Percentiles rank a stretch among this genome's conserved stretches.
These are phyloP conservation scores for Acipenser ruthenus DNA, from an alignment of 2,797 vertebrate genomes.

Conservation along the genomic window DNA sequence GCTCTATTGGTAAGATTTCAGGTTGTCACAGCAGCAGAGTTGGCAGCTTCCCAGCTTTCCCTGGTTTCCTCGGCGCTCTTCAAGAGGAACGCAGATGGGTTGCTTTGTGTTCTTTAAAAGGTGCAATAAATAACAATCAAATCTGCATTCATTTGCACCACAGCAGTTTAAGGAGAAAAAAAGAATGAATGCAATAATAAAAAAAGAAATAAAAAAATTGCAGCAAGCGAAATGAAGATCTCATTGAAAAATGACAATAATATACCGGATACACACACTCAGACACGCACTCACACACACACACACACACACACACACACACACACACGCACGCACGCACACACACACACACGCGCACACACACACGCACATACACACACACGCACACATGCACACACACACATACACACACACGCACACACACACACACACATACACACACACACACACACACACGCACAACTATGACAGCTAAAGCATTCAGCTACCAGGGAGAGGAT, in stretches of 20 bases:
- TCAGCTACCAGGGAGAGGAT: too few relatives aligned
- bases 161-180: background rate
- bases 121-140: conserved; percentile 35
- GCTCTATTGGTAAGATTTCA: too few relatives aligned
- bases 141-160: conserved; percentile 12
- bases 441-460: too few relatives aligned
- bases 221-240: conserved; percentile 22
- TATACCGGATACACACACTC: conserved; percentile 8
- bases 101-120: conserved; percentile 25
- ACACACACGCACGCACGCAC: conserved; percentile 10
- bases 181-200: background rate
- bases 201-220: conserved; percentile 19
- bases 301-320: conserved; percentile 9
- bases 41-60: background rate
- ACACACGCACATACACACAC: too few relatives aligned
- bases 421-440: too few relatives aligned
- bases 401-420: too few relatives aligned
- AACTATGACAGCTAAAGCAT: too few relatives aligned
- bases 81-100: background rate
- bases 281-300: conserved; percentile 11
- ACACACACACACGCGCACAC: too few relatives aligned
- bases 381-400: too few relatives aligned
- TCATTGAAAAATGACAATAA: conserved; percentile 24
- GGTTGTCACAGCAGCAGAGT: background rate
- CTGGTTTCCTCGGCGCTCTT: background rate